These are phyloP conservation scores for Neodiprion lecontei DNA, from an alignment of 1,140 invertebrate genomes.

Conservation along the genomic window DNA sequence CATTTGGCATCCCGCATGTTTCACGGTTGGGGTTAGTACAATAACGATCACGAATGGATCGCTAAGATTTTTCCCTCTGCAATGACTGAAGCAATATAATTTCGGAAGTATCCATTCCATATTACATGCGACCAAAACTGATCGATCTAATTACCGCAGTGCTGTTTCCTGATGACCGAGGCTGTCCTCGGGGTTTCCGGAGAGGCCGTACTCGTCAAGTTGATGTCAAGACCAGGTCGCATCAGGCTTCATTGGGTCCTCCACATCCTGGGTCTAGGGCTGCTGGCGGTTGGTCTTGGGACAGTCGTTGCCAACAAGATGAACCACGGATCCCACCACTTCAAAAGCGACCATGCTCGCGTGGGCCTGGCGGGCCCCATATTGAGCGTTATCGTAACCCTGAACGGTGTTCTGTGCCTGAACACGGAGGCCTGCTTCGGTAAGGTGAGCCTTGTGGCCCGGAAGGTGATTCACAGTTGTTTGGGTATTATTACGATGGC, in stretches of 20 bases:
- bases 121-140: too few relatives aligned
- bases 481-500: slow-evolving; percentile 46
- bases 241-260: slow-evolving; percentile 56
- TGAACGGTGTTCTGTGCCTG: slow-evolving; percentile 49
- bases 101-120: too few relatives aligned
- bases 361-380: slow-evolving; percentile 48
- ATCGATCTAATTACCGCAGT: slow-evolving; percentile 33
- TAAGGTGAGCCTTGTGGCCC: slow-evolving; percentile 39
- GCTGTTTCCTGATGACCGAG: slow-evolving; percentile 47
- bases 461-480: slow-evolving; percentile 51
- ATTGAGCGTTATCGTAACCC: slow-evolving; percentile 32
- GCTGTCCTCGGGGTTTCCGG: slow-evolving; percentile 54
- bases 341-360: slow-evolving; percentile 43
- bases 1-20: slow-evolving; percentile 57
- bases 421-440: slow-evolving; percentile 55
- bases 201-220: slow-evolving; percentile 41
- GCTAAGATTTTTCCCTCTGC: too few relatives aligned
- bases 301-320: slow-evolving; percentile 53
- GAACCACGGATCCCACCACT: slow-evolving; percentile 34
- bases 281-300: slow-evolving; percentile 45
- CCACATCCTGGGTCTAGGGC: slow-evolving; percentile 39
- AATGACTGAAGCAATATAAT: too few relatives aligned
- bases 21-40: slow-evolving; percentile 52
- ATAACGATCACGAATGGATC: neutral
- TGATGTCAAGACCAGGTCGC: slow-evolving; percentile 37